Percentiles rank a stretch among this genome's conserved stretches.
phyloP scores from a whole-genome alignment of 2,888 invertebrate genomes.

The Rapana venosa region DNA sequence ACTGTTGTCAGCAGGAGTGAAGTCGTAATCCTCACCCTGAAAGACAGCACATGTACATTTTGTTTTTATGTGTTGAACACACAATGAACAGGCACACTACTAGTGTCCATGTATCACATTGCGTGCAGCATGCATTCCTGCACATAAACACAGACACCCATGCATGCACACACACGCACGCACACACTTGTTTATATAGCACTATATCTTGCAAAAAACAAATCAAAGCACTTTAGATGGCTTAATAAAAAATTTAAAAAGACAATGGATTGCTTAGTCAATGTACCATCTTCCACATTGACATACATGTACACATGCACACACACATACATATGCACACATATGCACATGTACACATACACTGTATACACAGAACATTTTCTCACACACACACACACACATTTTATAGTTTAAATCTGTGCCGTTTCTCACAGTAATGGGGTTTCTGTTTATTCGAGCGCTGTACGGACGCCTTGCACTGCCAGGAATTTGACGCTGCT shows the following conservation, averaged over 20 bases:
- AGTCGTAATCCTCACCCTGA: slow-evolving; percentile 20
- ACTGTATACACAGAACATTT: too few species aligned
- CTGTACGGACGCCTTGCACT: slow-evolving; percentile 55
- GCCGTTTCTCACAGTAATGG: slow-evolving; percentile 64
- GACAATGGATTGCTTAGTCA: too few species aligned
- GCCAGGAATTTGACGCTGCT: slow-evolving; percentile 53
- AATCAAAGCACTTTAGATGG: background rate
- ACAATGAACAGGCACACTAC: background rate
- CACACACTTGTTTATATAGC: background rate
- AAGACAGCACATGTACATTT: background rate
- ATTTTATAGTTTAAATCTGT: too few species aligned
- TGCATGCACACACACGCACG: background rate
- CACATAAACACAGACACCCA: background rate
- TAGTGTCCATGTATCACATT: background rate
- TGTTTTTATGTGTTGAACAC: too few species aligned
- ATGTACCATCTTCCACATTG: too few species aligned
- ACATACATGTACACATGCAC: background rate
- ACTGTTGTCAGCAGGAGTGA: background rate
- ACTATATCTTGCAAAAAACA: too few species aligned
- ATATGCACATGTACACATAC: too few species aligned
- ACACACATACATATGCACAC: background rate
- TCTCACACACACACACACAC: too few species aligned
- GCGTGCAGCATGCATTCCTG: background rate
- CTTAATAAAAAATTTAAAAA: too few species aligned
- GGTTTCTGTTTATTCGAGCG: slow-evolving; percentile 65